phyloP scores from a whole-genome alignment of 1,140 invertebrate genomes.

The Trinorchestia longiramus region DNA sequence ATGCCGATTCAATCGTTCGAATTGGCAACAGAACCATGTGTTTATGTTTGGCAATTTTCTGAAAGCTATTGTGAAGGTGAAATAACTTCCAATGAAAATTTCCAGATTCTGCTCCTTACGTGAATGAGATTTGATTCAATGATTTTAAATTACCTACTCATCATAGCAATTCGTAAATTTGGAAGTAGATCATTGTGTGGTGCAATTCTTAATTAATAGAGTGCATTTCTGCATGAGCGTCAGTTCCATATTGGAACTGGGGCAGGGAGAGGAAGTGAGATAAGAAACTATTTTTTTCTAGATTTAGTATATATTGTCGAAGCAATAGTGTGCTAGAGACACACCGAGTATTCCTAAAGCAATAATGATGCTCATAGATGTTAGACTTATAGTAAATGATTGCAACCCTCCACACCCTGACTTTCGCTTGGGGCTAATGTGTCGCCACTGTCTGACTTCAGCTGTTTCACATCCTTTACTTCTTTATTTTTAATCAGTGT shows the following conservation, averaged over 20 bases:
- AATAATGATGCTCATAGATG: conserved; percentile 55
- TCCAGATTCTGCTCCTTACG: not conserved
- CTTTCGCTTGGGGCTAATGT: not conserved
- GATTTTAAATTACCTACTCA: not conserved
- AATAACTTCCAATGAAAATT: not conserved
- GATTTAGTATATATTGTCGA: not conserved
- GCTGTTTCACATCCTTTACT: not conserved
- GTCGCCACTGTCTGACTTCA: not conserved
- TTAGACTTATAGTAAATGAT: not conserved
- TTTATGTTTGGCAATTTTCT: not conserved
- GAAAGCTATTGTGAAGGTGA: not conserved
- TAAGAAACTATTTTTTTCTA: conserved; percentile 12
- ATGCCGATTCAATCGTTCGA: not conserved
- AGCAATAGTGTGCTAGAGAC: conserved; percentile 45
- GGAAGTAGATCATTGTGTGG: not conserved
- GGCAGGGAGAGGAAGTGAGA: not conserved
- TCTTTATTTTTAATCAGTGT: not conserved
- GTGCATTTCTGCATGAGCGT: not conserved
- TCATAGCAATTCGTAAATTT: not conserved
- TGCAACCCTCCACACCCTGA: conserved; percentile 22
- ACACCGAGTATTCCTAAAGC: conserved; percentile 50
- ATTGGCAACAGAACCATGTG: not conserved
- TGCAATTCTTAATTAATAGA: not conserved
- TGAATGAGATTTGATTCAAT: not conserved
- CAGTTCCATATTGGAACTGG: conserved; percentile 3